Conservation (phyloP, 1,140 invertebrate genomes). For the Caenorhabditis elegans region WBcel235 BX284603.4:6318001-6318500, state of each 20-base stretch:
- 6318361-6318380: not conserved
- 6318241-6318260: conserved; percentile 34
- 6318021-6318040: too few species aligned
- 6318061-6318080: too few species aligned
- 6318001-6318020: too few species aligned
- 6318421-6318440: conserved; percentile 43
- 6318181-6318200: conserved; percentile 36
- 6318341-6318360: not conserved
- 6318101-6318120: too few species aligned
- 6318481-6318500: not conserved
- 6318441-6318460: conserved; percentile 37
- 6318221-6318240: conserved; percentile 38
- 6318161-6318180: not conserved
- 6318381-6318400: conserved; percentile 28
- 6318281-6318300: conserved; percentile 9
- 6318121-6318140: conserved; percentile 15
- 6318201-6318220: conserved; percentile 44
- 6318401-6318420: conserved; percentile 45
- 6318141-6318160: conserved; percentile 16
- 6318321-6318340: not conserved
- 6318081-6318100: too few species aligned
- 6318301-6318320: conserved; percentile 15
- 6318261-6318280: not conserved
- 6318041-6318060: too few species aligned
- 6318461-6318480: not conserved